Evolutionary conservation across 2,888 invertebrate genomes (phyloP).

Genomic region (Octonoba sinensis): DNA sequence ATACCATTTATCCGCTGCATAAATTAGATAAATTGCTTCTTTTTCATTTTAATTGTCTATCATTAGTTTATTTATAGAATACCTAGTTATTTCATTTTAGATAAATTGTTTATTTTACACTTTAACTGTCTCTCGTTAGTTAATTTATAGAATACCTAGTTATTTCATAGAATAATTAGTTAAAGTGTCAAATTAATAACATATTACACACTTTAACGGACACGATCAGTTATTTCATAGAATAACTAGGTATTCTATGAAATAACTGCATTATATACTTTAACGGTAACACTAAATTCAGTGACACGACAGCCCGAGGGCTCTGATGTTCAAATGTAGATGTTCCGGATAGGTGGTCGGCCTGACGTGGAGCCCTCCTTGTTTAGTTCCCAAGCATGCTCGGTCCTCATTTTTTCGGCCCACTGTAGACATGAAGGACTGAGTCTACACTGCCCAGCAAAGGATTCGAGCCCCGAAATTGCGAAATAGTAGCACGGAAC

Average conservation of each 20-base stretch:
- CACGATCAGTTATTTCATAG: constrained; percentile 58
- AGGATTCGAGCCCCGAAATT: no score
- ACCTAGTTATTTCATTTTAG: no score
- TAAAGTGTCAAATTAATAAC: constrained; percentile 55
- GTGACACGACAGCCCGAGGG: no score
- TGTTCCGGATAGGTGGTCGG: no score
- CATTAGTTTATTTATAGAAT: constrained; percentile 35
- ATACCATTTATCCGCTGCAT: constrained; percentile 39
- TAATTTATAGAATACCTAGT: constrained; percentile 18
- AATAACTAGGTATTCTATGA: constrained; percentile 57
- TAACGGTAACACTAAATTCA: constrained; percentile 55
- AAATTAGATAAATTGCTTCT: constrained; percentile 47
- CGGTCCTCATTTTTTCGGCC: no score
- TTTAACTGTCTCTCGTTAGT: not conserved
- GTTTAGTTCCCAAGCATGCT: no score
- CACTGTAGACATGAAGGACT: no score
- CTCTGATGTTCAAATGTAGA: no score
- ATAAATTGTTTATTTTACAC: no score
- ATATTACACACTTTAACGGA: constrained; percentile 59
- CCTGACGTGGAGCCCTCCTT: no score
- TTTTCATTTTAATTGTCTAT: constrained; percentile 43
- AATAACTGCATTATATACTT: constrained; percentile 57
- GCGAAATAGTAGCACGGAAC: no score
- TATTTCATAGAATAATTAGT: constrained; percentile 35
- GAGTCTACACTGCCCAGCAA: no score